Base-by-base conservation (phyloP, 2,797 vertebrate genomes). In the Muscicapa striata region DNA sequence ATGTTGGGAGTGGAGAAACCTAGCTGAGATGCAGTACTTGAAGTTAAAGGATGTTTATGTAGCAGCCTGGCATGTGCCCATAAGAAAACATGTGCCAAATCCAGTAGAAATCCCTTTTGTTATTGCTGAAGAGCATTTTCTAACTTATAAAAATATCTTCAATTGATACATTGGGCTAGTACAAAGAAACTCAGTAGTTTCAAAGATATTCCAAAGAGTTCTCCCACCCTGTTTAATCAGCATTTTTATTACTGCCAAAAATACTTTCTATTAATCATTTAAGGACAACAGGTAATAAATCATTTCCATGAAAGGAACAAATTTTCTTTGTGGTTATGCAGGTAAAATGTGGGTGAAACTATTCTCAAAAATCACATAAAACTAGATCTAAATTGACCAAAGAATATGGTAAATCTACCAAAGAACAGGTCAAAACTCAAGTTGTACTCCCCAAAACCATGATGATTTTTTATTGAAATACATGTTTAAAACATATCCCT, bases 81-180 rank as follows among this genome's bases (percentile, higher is more conserved):
- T 11, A 73, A 57, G 40, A 75, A 91, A 93, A 82, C 21, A 62
- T 24, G 63, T 61, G 55, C 55, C 55, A 15, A 79, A 17, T 59
- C n/a, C 58, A 48, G 23, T 41, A 90, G 69, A 86, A 95, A 90
- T 73, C 21, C 27, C 48, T 46, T 48, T 73, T 91, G 73, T 49
- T 76, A 86, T 40, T 82, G 74, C 80, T 90, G 48, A 93, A 79
- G 72, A 94, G 59, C 52, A 92, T 90, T 67, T 91, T 86, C 27
- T 17, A 52, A 79, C 34, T 72, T 73, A 67, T n/a, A 89, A 76
- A 84, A 62, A 58, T 58, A 54, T n/a, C 64, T 79, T 83, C 54
- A 58, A 55, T 6, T 67, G 41, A 75, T 66, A 19, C 26, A 55
- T 73, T 62, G 30, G 26, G 38, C 34, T 68, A 54, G 4, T 49